A percentile compares a stretch with the other conserved stretches of the same genome.
phyloP scores from a whole-genome alignment of 2,797 vertebrate species.

The Pantherophis vulpinus region DNA sequence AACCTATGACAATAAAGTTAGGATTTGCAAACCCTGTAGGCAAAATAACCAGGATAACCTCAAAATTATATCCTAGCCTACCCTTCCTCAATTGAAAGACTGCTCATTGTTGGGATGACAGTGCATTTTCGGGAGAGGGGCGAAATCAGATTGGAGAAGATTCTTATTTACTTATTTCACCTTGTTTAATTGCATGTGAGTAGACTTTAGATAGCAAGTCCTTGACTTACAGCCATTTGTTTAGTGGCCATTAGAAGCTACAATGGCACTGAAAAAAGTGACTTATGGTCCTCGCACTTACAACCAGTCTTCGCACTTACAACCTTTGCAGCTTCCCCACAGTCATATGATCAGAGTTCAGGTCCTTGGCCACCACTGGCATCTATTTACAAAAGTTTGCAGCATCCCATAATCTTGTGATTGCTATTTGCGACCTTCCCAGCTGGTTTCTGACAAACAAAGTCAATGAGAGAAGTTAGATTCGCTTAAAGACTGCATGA shows the following conservation, averaged over 20 bases:
- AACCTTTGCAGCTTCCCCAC: background rate
- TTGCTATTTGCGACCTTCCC: background rate
- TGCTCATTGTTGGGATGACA: background rate
- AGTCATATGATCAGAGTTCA: background rate
- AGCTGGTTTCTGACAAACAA: background rate
- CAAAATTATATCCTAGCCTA: background rate
- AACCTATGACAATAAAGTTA: background rate
- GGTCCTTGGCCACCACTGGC: background rate
- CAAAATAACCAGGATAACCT: background rate
- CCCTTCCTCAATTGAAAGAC: background rate
- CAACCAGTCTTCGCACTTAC: background rate
- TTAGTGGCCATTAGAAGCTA: background rate
- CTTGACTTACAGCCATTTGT: background rate
- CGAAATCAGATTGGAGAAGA: background rate
- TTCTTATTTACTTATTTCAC: background rate
- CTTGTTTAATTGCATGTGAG: background rate
- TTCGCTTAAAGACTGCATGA: background rate
- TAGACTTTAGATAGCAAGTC: background rate
- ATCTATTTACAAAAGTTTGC: background rate
- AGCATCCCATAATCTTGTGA: background rate
- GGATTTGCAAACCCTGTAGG: slow-evolving; percentile 26
- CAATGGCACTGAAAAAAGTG: background rate
- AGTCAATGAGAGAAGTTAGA: background rate
- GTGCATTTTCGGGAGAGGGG: background rate
- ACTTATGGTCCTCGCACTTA: background rate